Percentiles rank a stretch among this genome's conserved stretches.
phyloP scores from a whole-genome alignment of 2,888 invertebrate genomes.

The Dilophus febrilis region DNA sequence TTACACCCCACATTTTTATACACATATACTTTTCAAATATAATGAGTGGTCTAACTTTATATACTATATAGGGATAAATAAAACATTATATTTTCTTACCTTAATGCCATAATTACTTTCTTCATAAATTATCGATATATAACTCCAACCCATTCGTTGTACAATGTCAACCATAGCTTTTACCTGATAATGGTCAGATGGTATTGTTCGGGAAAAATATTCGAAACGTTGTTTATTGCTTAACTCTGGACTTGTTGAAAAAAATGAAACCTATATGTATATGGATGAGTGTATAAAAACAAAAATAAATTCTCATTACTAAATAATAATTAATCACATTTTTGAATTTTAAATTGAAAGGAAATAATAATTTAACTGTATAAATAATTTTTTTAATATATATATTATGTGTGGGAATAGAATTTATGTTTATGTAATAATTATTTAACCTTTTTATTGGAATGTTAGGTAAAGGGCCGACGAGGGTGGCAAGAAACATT shows the following conservation, averaged over 20 bases:
- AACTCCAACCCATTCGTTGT: conserved; percentile 73
- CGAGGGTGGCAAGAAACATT: too few species aligned
- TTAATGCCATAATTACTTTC: conserved; percentile 93
- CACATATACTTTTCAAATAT: background rate
- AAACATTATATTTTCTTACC: too few species aligned
- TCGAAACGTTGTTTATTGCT: conserved; percentile 90
- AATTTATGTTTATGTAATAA: too few species aligned
- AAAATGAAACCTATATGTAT: conserved; percentile 71
- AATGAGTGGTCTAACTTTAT: background rate
- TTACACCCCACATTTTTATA: background rate
- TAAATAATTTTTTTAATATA: too few species aligned
- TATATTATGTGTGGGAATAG: too few species aligned
- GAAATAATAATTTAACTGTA: background rate
- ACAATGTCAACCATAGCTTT: conserved; percentile 92
- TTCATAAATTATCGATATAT: conserved; percentile 89
- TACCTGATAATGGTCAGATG: conserved; percentile 86
- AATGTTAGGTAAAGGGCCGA: too few species aligned
- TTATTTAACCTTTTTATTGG: too few species aligned
- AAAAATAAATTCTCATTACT: background rate
- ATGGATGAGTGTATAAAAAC: conserved; percentile 2
- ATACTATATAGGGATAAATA: conserved; percentile 7
- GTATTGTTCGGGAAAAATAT: conserved; percentile 86
- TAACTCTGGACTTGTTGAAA: conserved; percentile 85
- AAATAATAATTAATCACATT: background rate
- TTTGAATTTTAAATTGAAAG: background rate